phyloP scores from a whole-genome alignment of 1,140 invertebrate genomes.

The Cylas formicarius region DNA sequence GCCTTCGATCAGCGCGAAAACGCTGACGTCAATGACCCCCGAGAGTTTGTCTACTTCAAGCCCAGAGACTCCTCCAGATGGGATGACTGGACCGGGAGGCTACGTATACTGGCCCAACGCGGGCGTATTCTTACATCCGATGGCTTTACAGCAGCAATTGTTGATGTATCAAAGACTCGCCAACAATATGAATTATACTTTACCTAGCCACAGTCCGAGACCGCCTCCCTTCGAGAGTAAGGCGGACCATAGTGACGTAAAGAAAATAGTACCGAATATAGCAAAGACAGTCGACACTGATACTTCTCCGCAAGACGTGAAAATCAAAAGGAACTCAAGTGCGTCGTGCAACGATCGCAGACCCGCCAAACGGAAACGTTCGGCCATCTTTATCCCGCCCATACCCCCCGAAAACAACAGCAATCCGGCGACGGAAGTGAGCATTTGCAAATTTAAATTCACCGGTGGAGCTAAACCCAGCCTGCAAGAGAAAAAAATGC shows the following conservation, averaged over 20 bases:
- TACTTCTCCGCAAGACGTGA: constrained; percentile 33
- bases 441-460: constrained; percentile 90
- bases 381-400: constrained; percentile 74
- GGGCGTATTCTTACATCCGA: constrained; percentile 62
- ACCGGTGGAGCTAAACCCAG: constrained; percentile 80
- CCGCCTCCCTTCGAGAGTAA: constrained; percentile 20
- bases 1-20: constrained; percentile 32
- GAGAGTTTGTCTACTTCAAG: constrained; percentile 18
- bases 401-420: constrained; percentile 62
- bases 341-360: constrained; percentile 44
- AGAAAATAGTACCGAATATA: constrained; percentile 34
- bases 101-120: constrained; percentile 62
- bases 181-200: constrained; percentile 41
- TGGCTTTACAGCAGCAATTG: constrained; percentile 62
- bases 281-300: constrained; percentile 28
- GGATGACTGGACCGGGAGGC: constrained; percentile 28
- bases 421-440: constrained; percentile 71
- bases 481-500: constrained; percentile 83
- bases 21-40: constrained; percentile 19
- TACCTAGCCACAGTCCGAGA: constrained; percentile 26
- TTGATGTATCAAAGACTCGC: constrained; percentile 67
- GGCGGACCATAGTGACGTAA: constrained; percentile 9
- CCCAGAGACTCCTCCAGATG: constrained; percentile 20
- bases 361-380: constrained; percentile 63
- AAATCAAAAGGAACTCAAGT: constrained; percentile 43